Evolutionary conservation across 2,113 vertebrate genomes (phyloP).

Genomic region (Hyperopisus bebe): DNA sequence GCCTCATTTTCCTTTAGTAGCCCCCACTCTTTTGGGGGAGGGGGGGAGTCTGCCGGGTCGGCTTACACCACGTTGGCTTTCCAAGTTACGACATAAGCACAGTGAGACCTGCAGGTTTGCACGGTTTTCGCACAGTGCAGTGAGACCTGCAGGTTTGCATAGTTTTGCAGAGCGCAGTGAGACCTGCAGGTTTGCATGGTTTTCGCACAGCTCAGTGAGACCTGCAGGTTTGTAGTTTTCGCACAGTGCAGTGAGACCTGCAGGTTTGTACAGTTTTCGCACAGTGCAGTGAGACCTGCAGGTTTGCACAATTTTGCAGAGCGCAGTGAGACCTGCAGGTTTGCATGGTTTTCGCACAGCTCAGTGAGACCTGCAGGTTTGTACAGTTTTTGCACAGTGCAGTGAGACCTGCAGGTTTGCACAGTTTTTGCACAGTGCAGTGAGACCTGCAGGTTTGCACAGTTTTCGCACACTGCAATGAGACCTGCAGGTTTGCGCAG

Average conservation of each 20-base stretch:
- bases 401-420: background rate
- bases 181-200: background rate
- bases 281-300: background rate
- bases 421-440: background rate
- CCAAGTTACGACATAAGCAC: background rate
- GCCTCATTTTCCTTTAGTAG: slow-evolving; percentile 3
- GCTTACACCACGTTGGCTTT: background rate
- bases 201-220: background rate
- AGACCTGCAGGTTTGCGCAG: background rate
- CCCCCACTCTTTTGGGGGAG: background rate
- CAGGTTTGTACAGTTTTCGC: background rate
- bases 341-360: background rate
- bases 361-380: no score
- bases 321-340: background rate
- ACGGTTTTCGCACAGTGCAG: background rate
- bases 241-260: background rate
- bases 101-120: no score
- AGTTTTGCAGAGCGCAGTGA: background rate
- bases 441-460: background rate
- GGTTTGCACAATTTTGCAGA: background rate
- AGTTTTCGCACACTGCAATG: background rate
- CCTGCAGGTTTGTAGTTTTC: background rate
- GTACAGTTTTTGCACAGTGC: background rate
- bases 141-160: background rate
- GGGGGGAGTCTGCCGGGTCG: slow-evolving; percentile 8